Evolutionary conservation across 2,113 vertebrate genomes (phyloP), one percentile per base, ranked within the genome.

Genomic region (Trichechus manatus): DNA sequence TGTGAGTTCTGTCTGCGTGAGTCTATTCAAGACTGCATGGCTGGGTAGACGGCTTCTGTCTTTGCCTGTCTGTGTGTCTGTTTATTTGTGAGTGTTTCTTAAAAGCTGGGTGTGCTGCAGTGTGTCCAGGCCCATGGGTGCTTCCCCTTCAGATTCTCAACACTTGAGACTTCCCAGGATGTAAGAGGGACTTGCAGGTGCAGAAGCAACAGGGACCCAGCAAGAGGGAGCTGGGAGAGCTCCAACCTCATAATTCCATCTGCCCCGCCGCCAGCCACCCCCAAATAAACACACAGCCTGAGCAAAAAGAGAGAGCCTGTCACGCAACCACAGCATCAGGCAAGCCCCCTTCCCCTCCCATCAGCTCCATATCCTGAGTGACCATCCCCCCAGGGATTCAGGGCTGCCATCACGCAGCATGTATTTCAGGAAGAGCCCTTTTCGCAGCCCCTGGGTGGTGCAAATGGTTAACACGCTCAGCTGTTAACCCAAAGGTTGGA

Each of bases 341-440:
- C 17, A 0, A 9, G 42, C 63, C 63, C 44, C 2, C 1, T 7
- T 0, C 25, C 9, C 13, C 11, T 11, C 39, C 9, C 4, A n/a
- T 9, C 25, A 0, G 8, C 22, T 86, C 29, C 33, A 0, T 0
- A 29, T 42, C 27, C 14, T 36, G 44, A 1, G 5, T 44, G 17
- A 25, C 31, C 50, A 50, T 44, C 4, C 25, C 33, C 9, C 42
- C 2, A 1, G 1, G 77, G 75, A 15, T 3, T 17, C 0, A 0
- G 68, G 39, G 44, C 3, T 19, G 20, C 50, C 14, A 5, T 9
- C 27, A 74, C 36, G 70, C 56, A 89, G 53, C 22, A 31, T 31
- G 64, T n/a, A 2, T 68, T 53, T 74, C 74, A 79, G 92, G 78
- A 94, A 56, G 20, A 23, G 7, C 17, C 10, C 59, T 59, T 63